phyloP scores from a whole-genome alignment of 2,888 invertebrate genomes.

The Liodrosophila aerea region DNA sequence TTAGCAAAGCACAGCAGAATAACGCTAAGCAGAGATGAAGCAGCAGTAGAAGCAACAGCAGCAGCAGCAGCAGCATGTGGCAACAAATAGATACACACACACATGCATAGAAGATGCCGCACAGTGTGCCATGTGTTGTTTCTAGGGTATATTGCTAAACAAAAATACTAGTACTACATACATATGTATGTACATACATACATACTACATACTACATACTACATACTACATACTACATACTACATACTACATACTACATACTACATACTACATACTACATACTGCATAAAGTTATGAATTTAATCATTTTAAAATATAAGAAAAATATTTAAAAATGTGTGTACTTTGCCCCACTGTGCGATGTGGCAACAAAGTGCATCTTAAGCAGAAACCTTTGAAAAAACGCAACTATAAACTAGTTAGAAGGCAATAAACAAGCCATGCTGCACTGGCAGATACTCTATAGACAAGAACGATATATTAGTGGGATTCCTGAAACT shows the following conservation, averaged over 20 bases:
- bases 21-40: constrained; percentile 20
- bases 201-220: too few relatives aligned
- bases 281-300: too few relatives aligned
- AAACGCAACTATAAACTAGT: constrained; percentile 1
- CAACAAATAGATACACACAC: constrained; percentile 4
- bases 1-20: constrained; percentile 22
- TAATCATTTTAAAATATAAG: too few relatives aligned
- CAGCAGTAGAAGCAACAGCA: background rate
- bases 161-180: too few relatives aligned
- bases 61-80: constrained; percentile 16
- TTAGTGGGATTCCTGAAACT: too few relatives aligned
- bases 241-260: too few relatives aligned
- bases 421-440: background rate
- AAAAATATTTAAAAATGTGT: too few relatives aligned
- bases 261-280: too few relatives aligned
- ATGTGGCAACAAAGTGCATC: constrained; percentile 8
- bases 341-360: constrained; percentile 2
- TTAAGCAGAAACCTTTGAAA: constrained; percentile 14
- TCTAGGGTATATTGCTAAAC: too few relatives aligned
- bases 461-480: background rate
- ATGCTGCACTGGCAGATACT: background rate
- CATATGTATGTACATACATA: too few relatives aligned
- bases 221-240: too few relatives aligned
- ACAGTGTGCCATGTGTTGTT: background rate
- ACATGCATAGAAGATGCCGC: constrained; percentile 1